Base-by-base conservation (phyloP, 2,113 vertebrate genomes). In the Microcebus jonahi region DNA sequence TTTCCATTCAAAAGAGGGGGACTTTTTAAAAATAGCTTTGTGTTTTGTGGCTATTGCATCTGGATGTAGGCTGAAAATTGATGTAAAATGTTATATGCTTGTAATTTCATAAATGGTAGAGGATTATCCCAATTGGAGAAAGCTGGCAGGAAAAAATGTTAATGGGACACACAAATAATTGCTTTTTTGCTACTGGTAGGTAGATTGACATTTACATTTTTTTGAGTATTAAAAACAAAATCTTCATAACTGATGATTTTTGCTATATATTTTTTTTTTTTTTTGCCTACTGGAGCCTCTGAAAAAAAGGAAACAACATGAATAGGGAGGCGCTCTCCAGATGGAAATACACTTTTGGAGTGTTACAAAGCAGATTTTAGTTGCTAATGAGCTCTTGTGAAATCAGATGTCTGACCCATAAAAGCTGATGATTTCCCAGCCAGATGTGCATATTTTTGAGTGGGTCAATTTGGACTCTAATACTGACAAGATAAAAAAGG, bases 341-440 rank as follows among this genome's bases (percentile, higher is more conserved):
- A 75, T 61, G 48, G 50, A 91, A 96, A 76, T 93, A 77, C 0
- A 73, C 27, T 83, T 84, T 77, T 25, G 8, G 50, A 93, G 23
- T 82, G 77, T 93, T 84, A 70, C 34, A 89, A 89, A 93, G 23
- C 53, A 53, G 53, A 84, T 76, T 89, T 79, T 77, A 79, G 59
- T 76, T 83, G 59, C 76, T 91, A 76, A 53, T 76, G 61, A 94
- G 27, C 70, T 61, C 45, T 94, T 94, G 21, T 55, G 82, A 42
- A 67, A 63, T 82, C 50, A 83, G 15, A 61, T 91, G 15, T 42
- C 82, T 91, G 34, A 91, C 61, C 29, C 53, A 91, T 83, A 50
- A 91, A 91, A 42, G 15, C 83, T 83, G 48, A 77, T 94, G 68
- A 81, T 80, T 81, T 86, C 79, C 39, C 77, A 70, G 18, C 27